These are phyloP conservation scores for Epinephelus cyanopodus DNA, from an alignment of 2,113 vertebrate species.

Conservation along the genomic window DNA sequence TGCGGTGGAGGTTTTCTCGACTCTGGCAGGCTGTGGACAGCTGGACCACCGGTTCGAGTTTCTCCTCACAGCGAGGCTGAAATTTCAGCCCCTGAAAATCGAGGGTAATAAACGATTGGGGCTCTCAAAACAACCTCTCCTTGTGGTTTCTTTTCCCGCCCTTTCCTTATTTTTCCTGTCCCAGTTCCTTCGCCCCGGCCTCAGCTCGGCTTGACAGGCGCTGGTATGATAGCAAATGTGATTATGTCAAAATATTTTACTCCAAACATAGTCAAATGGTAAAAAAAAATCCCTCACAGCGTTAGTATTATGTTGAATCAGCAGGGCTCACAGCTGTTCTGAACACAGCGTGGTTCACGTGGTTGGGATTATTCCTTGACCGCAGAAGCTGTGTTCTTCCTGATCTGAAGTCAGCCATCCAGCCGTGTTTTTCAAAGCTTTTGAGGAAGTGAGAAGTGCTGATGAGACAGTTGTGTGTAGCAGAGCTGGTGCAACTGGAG, in stretches of 20 bases:
- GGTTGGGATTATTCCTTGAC: conserved; percentile 72
- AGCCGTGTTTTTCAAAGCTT: conserved; percentile 70
- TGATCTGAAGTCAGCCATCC: conserved; percentile 69
- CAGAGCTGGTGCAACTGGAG: conserved; percentile 62
- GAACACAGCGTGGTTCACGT: conserved; percentile 61
- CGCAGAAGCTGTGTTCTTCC: conserved; percentile 62
- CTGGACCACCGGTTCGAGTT: conserved; percentile 85
- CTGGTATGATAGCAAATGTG: conserved; percentile 71
- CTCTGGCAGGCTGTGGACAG: conserved; percentile 81
- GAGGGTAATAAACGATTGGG: conserved; percentile 83
- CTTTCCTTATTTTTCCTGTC: conserved; percentile 72
- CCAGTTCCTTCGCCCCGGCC: conserved; percentile 37
- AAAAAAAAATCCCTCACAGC: conserved; percentile 16
- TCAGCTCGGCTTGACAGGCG: conserved; percentile 20
- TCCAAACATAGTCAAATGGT: conserved; percentile 51
- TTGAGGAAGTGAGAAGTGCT: conserved; percentile 85
- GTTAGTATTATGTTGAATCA: conserved; percentile 65
- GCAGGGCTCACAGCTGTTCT: conserved; percentile 72
- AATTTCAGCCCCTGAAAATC: conserved; percentile 85
- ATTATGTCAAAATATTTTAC: conserved; percentile 72
- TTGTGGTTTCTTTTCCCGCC: conserved; percentile 69
- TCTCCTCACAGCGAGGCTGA: conserved; percentile 82
- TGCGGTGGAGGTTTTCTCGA: conserved; percentile 64
- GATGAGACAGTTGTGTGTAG: conserved; percentile 75
- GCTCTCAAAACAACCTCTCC: conserved; percentile 77